Evolutionary conservation across 2,888 invertebrate genomes (phyloP).

Genomic region (Leptopilina syphax): DNA sequence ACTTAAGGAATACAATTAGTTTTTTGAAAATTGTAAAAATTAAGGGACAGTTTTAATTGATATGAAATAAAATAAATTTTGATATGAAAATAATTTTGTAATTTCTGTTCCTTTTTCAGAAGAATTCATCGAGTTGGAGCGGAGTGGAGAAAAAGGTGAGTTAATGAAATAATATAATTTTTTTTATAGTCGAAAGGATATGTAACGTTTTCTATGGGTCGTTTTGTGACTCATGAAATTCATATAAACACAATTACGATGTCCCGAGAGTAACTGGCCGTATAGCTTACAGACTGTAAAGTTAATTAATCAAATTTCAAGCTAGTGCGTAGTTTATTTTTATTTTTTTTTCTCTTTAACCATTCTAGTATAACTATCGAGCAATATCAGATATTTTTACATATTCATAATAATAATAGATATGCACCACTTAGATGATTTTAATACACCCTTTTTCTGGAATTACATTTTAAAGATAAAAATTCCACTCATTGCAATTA

Average conservation of each 20-base stretch:
- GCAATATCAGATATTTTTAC: neutral
- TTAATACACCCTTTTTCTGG: neutral
- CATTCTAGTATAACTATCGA: neutral
- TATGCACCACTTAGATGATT: too few relatives aligned
- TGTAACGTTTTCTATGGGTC: constrained; percentile 2
- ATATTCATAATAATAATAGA: too few relatives aligned
- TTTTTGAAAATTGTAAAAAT: too few relatives aligned
- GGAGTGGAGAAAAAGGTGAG: neutral
- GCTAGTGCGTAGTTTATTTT: neutral
- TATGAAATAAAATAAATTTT: too few relatives aligned
- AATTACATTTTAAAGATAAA: neutral
- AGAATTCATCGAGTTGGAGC: neutral
- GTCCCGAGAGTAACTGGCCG: constrained; percentile 17
- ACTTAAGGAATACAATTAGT: too few relatives aligned
- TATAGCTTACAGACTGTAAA: constrained; percentile 4
- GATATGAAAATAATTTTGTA: too few relatives aligned
- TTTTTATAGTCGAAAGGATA: neutral
- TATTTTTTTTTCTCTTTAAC: neutral
- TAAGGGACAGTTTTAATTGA: too few relatives aligned
- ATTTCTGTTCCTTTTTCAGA: neutral
- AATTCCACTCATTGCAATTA: neutral
- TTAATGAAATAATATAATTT: constrained; percentile 7
- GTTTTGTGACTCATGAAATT: constrained; percentile 7
- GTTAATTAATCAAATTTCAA: constrained; percentile 8
- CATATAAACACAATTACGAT: constrained; percentile 24